A percentile compares a stretch with the other conserved stretches of the same genome.
phyloP scores from a whole-genome alignment of 2,113 vertebrate genomes.

The Tragelaphus scriptus region DNA sequence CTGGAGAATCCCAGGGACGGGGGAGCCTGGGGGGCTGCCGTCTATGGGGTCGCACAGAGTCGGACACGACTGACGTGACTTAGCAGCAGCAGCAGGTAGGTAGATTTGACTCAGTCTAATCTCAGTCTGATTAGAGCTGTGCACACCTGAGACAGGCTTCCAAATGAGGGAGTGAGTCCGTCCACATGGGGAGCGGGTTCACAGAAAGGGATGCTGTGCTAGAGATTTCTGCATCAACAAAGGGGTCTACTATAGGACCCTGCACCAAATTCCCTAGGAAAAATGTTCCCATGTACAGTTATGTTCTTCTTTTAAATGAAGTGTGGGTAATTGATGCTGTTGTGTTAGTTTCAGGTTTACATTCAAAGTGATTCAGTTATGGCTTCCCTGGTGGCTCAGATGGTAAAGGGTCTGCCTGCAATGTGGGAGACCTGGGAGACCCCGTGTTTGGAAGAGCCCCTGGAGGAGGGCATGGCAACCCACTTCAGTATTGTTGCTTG shows the following conservation, averaged over 20 bases:
- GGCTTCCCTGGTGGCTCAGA: background rate
- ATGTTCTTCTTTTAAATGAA: background rate
- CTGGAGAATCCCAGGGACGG: too few relatives aligned
- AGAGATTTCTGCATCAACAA: background rate
- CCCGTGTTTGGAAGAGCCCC: background rate
- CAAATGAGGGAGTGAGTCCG: background rate
- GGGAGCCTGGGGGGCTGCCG: too few relatives aligned
- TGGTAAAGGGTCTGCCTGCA: background rate
- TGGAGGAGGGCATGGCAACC: background rate
- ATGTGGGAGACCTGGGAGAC: background rate
- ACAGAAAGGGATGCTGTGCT: too few relatives aligned
- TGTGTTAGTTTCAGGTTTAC: background rate
- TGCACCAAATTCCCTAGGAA: background rate
- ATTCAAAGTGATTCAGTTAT: background rate
- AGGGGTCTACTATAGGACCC: background rate
- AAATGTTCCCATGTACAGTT: background rate
- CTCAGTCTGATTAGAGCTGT: background rate
- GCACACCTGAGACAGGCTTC: background rate
- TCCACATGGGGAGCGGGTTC: background rate
- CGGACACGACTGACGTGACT: too few relatives aligned
- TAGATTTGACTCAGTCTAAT: background rate
- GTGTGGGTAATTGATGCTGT: background rate
- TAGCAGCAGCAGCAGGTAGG: background rate
- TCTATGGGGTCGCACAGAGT: too few relatives aligned
- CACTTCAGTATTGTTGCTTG: background rate